Conservation (phyloP, 2,113 vertebrate species). For the Cygnus buccinator region DNA sequence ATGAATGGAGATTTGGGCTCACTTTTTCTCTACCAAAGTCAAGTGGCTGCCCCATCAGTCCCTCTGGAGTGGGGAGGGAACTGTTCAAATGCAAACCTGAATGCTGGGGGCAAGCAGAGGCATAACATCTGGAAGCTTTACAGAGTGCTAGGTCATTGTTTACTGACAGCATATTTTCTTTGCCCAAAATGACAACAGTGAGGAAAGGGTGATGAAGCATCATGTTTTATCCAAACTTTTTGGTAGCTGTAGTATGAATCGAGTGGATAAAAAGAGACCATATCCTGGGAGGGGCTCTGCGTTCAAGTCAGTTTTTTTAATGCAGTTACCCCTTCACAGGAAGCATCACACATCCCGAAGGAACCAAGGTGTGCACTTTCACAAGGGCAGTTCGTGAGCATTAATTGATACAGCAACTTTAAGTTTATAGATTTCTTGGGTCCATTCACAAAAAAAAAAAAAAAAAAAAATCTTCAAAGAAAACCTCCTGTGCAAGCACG, state of each 20-base stretch:
- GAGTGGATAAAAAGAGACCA: background rate
- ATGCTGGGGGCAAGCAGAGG: accelerated
- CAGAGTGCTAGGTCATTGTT: background rate
- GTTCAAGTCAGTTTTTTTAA: background rate
- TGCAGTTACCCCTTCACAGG: background rate
- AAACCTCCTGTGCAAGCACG: background rate
- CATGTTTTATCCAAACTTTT: background rate
- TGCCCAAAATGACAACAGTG: background rate
- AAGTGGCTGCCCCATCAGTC: background rate
- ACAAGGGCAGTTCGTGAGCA: background rate
- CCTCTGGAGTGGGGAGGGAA: accelerated
- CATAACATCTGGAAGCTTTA: background rate
- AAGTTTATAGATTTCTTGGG: background rate
- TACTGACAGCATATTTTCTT: background rate
- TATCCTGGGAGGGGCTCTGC: background rate
- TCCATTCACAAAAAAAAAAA: background rate
- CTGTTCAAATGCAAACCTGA: background rate
- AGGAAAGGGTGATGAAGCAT: background rate
- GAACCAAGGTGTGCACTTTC: background rate
- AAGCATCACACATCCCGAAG: background rate
- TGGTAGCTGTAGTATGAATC: background rate
- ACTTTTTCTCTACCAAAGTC: background rate
- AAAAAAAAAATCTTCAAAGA: background rate
- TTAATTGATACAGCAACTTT: background rate
- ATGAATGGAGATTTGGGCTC: background rate